A percentile compares a stretch with the other conserved stretches of the same genome.
phyloP scores from a whole-genome alignment of 2,113 vertebrate species.

The Theristicus caerulescens region DNA sequence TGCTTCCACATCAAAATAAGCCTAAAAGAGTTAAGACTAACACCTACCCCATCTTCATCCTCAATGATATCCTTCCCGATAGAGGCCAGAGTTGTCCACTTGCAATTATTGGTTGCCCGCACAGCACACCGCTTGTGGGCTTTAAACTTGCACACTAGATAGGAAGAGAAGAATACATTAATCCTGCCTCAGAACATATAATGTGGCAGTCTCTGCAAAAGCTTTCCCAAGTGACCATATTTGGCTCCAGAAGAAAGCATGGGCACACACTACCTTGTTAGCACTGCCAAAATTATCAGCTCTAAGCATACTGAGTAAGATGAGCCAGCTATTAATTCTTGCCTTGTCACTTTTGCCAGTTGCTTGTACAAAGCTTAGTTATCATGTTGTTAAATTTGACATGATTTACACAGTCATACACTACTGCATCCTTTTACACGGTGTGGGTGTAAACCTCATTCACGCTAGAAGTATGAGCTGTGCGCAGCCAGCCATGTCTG shows the following conservation, averaged over 20 bases:
- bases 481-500: background rate
- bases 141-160: constrained; percentile 95
- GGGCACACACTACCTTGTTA: background rate
- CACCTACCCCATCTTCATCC: constrained; percentile 94
- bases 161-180: background rate
- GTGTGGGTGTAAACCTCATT: background rate
- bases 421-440: background rate
- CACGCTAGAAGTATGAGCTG: background rate
- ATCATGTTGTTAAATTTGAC: background rate
- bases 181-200: background rate
- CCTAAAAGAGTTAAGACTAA: background rate
- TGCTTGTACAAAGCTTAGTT: background rate
- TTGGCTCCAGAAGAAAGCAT: background rate
- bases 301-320: background rate
- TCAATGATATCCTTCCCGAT: constrained; percentile 97
- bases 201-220: background rate
- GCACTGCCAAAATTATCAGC: background rate
- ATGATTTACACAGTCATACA: background rate
- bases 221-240: background rate
- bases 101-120: constrained; percentile 94
- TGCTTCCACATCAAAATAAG: background rate
- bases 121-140: constrained; percentile 96
- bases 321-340: background rate
- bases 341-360: background rate
- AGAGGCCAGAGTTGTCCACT: constrained; percentile 97